Conservation (phyloP, 2,113 vertebrate genomes). For the Stegostoma tigrinum region DNA sequence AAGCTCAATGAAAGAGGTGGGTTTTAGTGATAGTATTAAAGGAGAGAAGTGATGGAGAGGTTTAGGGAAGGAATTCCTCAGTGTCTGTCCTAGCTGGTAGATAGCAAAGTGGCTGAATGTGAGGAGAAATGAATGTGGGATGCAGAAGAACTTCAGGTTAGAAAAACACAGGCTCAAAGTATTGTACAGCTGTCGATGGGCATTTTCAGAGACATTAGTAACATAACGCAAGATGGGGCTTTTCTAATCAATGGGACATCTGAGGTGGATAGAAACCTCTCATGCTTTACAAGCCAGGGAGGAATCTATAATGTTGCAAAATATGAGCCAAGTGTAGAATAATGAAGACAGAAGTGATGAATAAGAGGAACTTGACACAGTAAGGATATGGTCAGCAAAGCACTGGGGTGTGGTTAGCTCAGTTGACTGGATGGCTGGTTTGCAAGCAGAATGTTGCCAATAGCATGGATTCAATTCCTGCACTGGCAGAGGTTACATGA, state of each 20-base stretch:
- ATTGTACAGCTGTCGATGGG: neutral
- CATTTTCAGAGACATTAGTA: too few relatives aligned
- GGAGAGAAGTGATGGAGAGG: neutral
- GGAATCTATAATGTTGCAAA: neutral
- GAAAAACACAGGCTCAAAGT: neutral
- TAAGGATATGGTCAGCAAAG: neutral
- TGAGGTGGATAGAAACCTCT: too few relatives aligned
- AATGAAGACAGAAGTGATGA: neutral
- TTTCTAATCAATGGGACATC: too few relatives aligned
- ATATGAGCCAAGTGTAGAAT: neutral
- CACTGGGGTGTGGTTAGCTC: too few relatives aligned
- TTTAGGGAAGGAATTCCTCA: neutral
- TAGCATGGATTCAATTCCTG: too few relatives aligned
- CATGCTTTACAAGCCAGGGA: neutral
- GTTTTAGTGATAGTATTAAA: neutral
- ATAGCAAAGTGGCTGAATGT: neutral
- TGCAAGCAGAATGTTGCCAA: too few relatives aligned
- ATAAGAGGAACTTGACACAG: neutral
- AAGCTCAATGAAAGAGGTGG: neutral
- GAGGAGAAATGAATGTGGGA: neutral
- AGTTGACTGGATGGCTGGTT: too few relatives aligned
- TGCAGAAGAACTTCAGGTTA: neutral
- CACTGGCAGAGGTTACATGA: too few relatives aligned
- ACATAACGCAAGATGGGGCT: too few relatives aligned
- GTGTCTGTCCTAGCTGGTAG: neutral